phyloP scores from a whole-genome alignment of 2,113 vertebrate genomes.

The Mirounga angustirostris region DNA sequence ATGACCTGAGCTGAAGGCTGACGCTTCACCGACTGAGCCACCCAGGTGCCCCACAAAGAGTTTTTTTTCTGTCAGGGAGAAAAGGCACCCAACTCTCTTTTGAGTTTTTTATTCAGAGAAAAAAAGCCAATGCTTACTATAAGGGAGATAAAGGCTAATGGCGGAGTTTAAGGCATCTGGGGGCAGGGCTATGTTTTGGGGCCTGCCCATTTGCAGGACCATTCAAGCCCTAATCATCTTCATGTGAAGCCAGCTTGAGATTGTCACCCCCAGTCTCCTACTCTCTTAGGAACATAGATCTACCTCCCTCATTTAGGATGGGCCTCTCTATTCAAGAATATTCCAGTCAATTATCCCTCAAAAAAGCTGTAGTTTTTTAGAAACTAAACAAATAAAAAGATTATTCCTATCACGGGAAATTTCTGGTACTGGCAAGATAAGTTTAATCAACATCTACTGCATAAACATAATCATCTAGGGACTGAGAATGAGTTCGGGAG shows the following conservation, averaged over 20 bases:
- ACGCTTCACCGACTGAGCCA: too few species aligned
- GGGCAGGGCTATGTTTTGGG: not conserved
- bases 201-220: not conserved
- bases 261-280: not conserved
- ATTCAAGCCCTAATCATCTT: conserved; percentile 26
- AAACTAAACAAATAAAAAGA: not conserved
- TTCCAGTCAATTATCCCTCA: not conserved
- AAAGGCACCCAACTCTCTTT: not conserved
- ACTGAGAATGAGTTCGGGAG: not conserved
- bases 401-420: not conserved
- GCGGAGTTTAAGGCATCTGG: not conserved
- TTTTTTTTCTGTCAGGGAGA: not conserved
- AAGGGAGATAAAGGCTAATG: not conserved
- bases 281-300: not conserved
- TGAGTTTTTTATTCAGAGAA: not conserved
- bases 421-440: not conserved
- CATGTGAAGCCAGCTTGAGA: not conserved
- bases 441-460: not conserved
- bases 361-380: not conserved
- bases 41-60: not conserved
- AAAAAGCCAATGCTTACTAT: not conserved
- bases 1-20: too few species aligned
- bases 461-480: not conserved
- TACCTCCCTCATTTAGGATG: not conserved
- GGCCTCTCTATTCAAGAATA: not conserved